Percentiles rank a stretch among this genome's conserved stretches.
Conservation (phyloP, 2,113 vertebrate genomes). For the Sinocyclocheilus rhinocerous region DNA sequence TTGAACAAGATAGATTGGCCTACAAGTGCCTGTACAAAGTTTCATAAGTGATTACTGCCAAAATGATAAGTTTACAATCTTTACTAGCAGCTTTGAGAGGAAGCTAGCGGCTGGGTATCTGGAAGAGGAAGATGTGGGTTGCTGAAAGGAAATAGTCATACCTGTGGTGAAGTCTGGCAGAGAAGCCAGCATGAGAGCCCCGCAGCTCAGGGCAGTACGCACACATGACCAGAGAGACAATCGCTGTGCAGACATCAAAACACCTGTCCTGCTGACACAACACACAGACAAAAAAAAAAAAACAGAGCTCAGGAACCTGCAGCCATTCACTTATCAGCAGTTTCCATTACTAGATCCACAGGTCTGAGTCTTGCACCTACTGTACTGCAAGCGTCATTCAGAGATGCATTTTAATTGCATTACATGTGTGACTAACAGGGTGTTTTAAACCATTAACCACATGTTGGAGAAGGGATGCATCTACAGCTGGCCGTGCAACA, state of each 20-base stretch:
- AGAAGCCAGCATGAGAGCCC: slow-evolving; percentile 65
- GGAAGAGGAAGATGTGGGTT: background rate
- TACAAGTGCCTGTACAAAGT: background rate
- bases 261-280: slow-evolving; percentile 58
- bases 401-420: background rate
- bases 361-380: background rate
- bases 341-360: background rate
- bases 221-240: slow-evolving; percentile 61
- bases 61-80: background rate
- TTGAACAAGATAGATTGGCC: too few relatives aligned
- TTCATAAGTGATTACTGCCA: background rate
- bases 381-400: background rate
- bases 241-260: slow-evolving; percentile 71
- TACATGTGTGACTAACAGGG: background rate
- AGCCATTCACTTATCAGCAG: background rate
- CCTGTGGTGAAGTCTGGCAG: slow-evolving; percentile 66
- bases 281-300: background rate
- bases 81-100: background rate
- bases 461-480: background rate
- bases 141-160: slow-evolving; percentile 50
- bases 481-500: slow-evolving; percentile 40
- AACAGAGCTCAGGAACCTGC: background rate
- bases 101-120: background rate
- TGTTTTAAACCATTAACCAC: background rate
- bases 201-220: slow-evolving; percentile 60